Percentiles rank a stretch among this genome's conserved stretches.
These are phyloP conservation scores for Anthonomus grandis DNA, from an alignment of 1,140 invertebrate species.

Conservation along the genomic window DNA sequence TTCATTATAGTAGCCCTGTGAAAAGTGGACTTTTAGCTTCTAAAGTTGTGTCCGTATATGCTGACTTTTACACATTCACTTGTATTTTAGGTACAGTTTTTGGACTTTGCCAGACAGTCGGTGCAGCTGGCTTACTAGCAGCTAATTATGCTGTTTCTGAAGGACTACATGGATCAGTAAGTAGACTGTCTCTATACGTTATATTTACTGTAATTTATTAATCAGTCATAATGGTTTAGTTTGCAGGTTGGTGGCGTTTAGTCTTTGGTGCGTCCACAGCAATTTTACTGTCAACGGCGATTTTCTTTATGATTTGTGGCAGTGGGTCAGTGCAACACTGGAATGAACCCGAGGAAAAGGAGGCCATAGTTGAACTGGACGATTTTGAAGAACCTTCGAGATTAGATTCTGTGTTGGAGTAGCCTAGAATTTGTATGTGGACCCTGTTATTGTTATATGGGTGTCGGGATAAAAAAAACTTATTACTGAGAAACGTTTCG, in stretches of 20 bases:
- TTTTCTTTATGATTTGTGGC: slow-evolving; percentile 56
- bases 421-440: slow-evolving; percentile 7
- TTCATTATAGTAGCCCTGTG: no score
- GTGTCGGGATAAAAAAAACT: no score
- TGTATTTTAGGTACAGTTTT: slow-evolving; percentile 53
- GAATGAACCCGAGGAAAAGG: slow-evolving; percentile 45
- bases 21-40: no score
- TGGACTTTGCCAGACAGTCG: slow-evolving; percentile 57
- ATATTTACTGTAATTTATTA: not conserved
- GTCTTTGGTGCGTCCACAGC: slow-evolving; percentile 58
- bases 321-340: slow-evolving; percentile 58
- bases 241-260: slow-evolving; percentile 58
- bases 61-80: no score
- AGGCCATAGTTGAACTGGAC: slow-evolving; percentile 38
- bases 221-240: slow-evolving; percentile 44
- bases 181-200: slow-evolving; percentile 25
- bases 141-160: slow-evolving; percentile 60
- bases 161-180: slow-evolving; percentile 58
- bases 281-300: slow-evolving; percentile 53
- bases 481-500: no score
- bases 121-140: slow-evolving; percentile 55
- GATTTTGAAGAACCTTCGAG: slow-evolving; percentile 43
- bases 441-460: not conserved
- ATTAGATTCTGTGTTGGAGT: slow-evolving; percentile 46
- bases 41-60: no score